Base-by-base conservation (phyloP, 1,140 invertebrate genomes). In the Muscidifurax raptorellus region DNA sequence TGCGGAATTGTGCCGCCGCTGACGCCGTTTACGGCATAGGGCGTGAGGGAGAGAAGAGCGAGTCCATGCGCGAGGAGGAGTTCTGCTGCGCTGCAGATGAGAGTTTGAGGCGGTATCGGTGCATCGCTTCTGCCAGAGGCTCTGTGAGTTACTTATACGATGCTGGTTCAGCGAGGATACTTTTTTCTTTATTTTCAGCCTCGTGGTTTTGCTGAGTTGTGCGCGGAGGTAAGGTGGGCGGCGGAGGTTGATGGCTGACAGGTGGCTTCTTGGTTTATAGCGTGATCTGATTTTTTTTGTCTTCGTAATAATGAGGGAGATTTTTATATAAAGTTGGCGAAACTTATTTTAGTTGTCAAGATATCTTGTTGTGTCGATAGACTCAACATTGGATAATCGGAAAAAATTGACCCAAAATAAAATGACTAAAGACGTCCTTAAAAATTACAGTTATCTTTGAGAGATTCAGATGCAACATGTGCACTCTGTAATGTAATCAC, bases 61-160 rank as follows among this genome's bases (percentile, higher is more conserved):
- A 59, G 52, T n/a, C 36, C 52, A 59, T n/a, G n/a, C n/a, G n/a
- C n/a, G 52, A 59, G 52, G 52, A 59, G 52, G 52, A 59, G 52
- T 59, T 59, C 52, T 22, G 22, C 15, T 5, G 2, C n/a, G 15
- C 52, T 15, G 52, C 1, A 59, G 15, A 5, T 2, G 6, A 86
- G 81, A 82, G 85, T 86, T 85, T 64, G 82, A 80, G 82, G 82
- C 83, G 87, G 87, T 85, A 84, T 85, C 87, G 86, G 86, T 81
- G 84, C 84, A 88, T 86, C 87, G 84, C 40, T 40, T 36, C 52
- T 59, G 71, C 66, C 28, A 59, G 66, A 30, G 66, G 66, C 64
- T 47, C 15, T 47, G 15, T 6, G 52, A 59, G 52, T 59, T 59
- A 59, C 36, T 40, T 40, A 10, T n/a, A 7, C 52, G 52, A 59